These are phyloP conservation scores for Cephalopterus ornatus DNA, from an alignment of 2,113 vertebrate genomes.

Conservation along the genomic window DNA sequence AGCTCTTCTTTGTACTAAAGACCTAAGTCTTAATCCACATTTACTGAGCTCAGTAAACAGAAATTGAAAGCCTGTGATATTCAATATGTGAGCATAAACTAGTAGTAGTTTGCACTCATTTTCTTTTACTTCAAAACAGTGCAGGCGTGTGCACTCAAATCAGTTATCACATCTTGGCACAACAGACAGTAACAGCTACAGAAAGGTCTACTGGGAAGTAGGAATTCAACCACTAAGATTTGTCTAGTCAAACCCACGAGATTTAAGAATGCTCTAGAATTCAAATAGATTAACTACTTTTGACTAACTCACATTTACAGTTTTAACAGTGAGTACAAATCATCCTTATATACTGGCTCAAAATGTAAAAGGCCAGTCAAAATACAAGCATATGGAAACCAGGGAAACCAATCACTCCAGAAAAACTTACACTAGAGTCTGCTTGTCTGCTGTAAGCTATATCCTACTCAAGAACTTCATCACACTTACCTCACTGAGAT, in stretches of 20 bases:
- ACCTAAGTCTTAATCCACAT: background rate
- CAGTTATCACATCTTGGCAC: background rate
- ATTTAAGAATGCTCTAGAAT: background rate
- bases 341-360: background rate
- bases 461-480: background rate
- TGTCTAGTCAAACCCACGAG: background rate
- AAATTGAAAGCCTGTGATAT: background rate
- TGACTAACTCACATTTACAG: background rate
- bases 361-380: background rate
- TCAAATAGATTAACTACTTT: background rate
- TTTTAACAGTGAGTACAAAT: background rate
- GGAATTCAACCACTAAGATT: background rate
- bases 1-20: background rate
- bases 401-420: background rate
- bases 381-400: background rate
- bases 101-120: background rate
- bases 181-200: background rate
- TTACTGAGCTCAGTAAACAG: background rate
- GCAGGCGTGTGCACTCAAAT: background rate
- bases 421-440: background rate
- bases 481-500: constrained; percentile 92
- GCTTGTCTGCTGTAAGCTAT: background rate
- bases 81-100: background rate
- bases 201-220: background rate
- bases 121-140: background rate